Base-by-base conservation (phyloP, 2,797 vertebrate genomes). In the Steatocranus sp. region DNA sequence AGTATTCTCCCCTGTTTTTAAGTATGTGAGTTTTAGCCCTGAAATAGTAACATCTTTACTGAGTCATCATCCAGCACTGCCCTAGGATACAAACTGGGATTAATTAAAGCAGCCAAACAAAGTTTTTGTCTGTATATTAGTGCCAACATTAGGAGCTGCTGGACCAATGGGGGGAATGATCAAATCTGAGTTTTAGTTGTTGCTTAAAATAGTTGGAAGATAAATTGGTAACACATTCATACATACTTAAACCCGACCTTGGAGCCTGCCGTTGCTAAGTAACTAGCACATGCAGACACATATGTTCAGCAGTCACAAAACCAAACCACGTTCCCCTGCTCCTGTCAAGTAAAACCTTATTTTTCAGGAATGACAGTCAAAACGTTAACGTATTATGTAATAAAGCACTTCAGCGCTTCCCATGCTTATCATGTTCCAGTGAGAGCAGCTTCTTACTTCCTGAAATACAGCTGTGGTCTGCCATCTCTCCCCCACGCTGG, bases 391-490 rank as follows among this genome's bases (percentile, higher is more conserved):
- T 12, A 49, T 89, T 85, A 70, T 12, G 23, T 78, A 79, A 84
- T 11, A 46, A 76, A 53, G 20, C 20, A 23, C 32, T 5, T 36
- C 54, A 23, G 61, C 48, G 36, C 77, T 83, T 82, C 46, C 17
- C 11, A 53, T 88, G 75, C 49, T 73, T 36, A 63, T 84, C 87
- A 83, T 82, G 53, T 75, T 81, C 36, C 18, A 20, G 85, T 54
- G 74, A 18, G 36, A 17, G 34, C 81, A 58, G 79, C 85, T 73
- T 87, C 41, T 41, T 23, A 56, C 75, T 48, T 83, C 76, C 79
- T 79, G 38, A 84, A 63, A 83, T 83, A 83, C 63, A 84, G 78
- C 50, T 58, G 80, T 79, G 75, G 27, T 58, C 87, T 76, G 75
- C 79, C 80, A 8, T 85, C 70, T 81, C 48, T 86, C 86, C 49